Percentiles rank a stretch among this genome's conserved stretches.
Evolutionary conservation across 1,140 invertebrate genomes (phyloP).

Genomic region (Aporrectodea caliginosa): DNA sequence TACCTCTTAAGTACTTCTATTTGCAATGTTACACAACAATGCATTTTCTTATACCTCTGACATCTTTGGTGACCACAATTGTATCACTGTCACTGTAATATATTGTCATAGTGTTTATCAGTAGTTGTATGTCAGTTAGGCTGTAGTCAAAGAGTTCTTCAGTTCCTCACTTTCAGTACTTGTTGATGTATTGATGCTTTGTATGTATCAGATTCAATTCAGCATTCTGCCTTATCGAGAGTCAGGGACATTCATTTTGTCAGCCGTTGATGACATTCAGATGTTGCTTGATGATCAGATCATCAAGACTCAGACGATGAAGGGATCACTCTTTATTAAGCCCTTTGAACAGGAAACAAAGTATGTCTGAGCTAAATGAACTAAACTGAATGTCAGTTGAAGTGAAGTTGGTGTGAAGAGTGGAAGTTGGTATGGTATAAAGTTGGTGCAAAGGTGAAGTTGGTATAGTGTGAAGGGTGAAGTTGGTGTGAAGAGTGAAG

Average conservation of each 20-base stretch:
- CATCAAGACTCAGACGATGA: conserved; percentile 95
- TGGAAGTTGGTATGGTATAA: too few relatives aligned
- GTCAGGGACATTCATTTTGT: conserved; percentile 84
- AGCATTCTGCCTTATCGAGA: conserved; percentile 74
- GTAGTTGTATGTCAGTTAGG: background rate
- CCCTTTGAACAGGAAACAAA: conserved; percentile 87
- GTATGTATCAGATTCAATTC: conserved; percentile 66
- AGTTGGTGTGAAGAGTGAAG: too few relatives aligned
- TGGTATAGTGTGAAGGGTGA: too few relatives aligned
- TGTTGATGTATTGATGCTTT: background rate
- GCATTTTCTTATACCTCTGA: background rate
- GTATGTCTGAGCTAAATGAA: too few relatives aligned
- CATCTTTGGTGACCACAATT: background rate
- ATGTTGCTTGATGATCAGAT: conserved; percentile 92
- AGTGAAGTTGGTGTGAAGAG: too few relatives aligned
- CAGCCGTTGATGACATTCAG: conserved; percentile 91
- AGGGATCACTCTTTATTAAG: conserved; percentile 93
- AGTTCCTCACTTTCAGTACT: background rate
- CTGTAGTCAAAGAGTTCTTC: background rate
- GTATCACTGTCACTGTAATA: background rate
- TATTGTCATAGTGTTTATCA: background rate
- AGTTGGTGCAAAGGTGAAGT: too few relatives aligned
- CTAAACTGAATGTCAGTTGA: too few relatives aligned
- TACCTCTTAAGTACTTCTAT: background rate
- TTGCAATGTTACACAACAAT: conserved; percentile 4